These are phyloP conservation scores for Cebus imitator DNA, from an alignment of 2,113 vertebrate genomes.

Conservation along the genomic window DNA sequence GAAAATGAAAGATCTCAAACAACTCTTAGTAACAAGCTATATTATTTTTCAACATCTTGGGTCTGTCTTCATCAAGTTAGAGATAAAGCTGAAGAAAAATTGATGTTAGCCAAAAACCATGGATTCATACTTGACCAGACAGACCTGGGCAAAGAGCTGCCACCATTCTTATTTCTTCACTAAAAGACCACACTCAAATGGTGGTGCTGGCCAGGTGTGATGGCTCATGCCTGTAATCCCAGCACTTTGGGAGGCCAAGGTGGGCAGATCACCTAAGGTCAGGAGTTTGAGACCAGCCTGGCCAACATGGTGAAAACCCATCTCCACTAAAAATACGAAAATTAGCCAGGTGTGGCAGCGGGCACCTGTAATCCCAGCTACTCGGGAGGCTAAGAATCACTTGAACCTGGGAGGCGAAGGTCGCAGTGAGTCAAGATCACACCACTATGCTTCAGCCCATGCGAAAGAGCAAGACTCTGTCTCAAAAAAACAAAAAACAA, in stretches of 20 bases:
- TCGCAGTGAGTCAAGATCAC: no score
- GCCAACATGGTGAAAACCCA: no score
- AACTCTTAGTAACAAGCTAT: background rate
- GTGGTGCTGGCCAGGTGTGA: background rate
- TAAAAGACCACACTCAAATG: background rate
- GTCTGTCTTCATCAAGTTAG: background rate
- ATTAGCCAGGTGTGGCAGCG: no score
- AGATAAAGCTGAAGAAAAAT: background rate
- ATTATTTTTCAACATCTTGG: background rate
- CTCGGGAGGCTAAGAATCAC: no score
- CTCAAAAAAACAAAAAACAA: no score
- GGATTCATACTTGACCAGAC: background rate
- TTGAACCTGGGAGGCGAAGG: no score
- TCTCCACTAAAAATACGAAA: no score
- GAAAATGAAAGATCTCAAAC: background rate
- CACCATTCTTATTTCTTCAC: background rate
- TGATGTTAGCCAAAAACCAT: no score
- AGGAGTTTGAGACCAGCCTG: background rate
- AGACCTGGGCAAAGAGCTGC: background rate
- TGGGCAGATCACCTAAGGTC: background rate
- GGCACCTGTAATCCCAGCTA: no score
- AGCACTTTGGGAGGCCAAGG: background rate
- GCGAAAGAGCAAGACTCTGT: no score
- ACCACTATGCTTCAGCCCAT: no score
- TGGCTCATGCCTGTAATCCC: background rate